Percentiles rank a stretch among this genome's conserved stretches.
phyloP scores from a whole-genome alignment of 2,113 vertebrate genomes.

The Aphyosemion australe region DNA sequence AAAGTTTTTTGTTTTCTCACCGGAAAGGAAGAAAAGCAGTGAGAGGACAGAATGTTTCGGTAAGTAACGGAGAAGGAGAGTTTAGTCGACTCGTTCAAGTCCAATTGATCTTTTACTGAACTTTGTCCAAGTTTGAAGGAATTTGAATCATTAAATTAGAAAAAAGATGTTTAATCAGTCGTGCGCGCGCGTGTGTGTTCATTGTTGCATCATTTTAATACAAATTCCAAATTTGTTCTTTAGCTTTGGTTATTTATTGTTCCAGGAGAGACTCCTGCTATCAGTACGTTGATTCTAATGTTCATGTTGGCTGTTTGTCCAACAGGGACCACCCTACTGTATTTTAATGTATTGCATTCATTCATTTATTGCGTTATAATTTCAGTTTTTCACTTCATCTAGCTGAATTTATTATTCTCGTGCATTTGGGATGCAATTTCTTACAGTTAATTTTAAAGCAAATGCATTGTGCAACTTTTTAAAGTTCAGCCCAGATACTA shows the following conservation, averaged over 20 bases:
- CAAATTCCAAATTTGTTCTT: too few relatives aligned
- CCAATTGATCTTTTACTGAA: background rate
- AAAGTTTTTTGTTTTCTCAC: slow-evolving; percentile 16
- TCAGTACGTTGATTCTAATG: background rate
- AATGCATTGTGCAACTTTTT: too few relatives aligned
- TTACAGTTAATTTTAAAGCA: too few relatives aligned
- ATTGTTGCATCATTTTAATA: background rate
- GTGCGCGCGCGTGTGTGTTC: background rate
- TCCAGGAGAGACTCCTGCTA: too few relatives aligned
- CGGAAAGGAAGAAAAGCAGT: slow-evolving; percentile 22
- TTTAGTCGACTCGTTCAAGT: background rate
- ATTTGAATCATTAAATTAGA: background rate
- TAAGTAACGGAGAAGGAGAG: slow-evolving; percentile 30
- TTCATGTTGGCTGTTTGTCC: background rate
- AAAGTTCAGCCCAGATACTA: too few relatives aligned
- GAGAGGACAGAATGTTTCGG: slow-evolving; percentile 64
- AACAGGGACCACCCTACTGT: too few relatives aligned
- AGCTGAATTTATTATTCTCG: too few relatives aligned
- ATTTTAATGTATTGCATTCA: too few relatives aligned
- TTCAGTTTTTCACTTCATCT: too few relatives aligned
- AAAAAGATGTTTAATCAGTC: background rate
- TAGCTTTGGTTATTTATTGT: too few relatives aligned
- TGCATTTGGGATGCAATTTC: too few relatives aligned
- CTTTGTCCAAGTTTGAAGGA: background rate
- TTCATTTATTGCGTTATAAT: too few relatives aligned